Percentiles rank a stretch among this genome's conserved stretches.
Conservation (phyloP, 2,888 invertebrate genomes). For the Clistopyga incitator region DNA sequence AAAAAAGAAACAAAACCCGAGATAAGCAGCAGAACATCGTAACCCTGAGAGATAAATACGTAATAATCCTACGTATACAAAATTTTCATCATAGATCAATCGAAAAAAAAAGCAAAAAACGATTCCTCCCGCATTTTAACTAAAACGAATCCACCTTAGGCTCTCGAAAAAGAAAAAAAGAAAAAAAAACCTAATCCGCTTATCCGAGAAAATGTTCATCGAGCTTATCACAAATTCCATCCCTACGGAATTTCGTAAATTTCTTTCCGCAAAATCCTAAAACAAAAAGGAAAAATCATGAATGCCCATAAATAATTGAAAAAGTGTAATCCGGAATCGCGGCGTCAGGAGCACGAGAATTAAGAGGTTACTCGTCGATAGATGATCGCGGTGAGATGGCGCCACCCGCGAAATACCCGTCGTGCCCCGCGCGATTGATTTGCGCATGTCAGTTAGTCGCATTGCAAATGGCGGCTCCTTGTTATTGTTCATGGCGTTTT, state of each 20-base stretch:
- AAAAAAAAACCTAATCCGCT: not conserved
- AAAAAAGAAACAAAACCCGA: no score
- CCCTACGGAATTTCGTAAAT: no score
- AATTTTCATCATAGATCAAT: no score
- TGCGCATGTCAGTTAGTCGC: conserved; percentile 92
- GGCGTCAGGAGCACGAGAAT: not conserved
- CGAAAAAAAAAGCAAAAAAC: not conserved
- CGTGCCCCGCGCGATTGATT: conserved; percentile 84
- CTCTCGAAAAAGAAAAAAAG: not conserved
- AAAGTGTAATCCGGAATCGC: not conserved
- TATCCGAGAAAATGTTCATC: no score
- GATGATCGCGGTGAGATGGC: conserved; percentile 81
- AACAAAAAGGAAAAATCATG: not conserved
- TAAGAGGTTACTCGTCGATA: conserved; percentile 68
- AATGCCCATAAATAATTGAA: no score
- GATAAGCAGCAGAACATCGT: no score
- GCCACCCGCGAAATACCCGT: conserved; percentile 78
- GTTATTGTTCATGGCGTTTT: conserved; percentile 98
- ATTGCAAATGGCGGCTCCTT: conserved; percentile 99
- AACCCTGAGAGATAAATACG: no score
- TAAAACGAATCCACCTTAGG: not conserved
- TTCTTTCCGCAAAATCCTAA: no score
- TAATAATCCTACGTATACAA: no score
- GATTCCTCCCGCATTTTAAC: not conserved
- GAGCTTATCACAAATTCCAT: no score